Conservation (phyloP, 1,140 invertebrate genomes). For the Cyrtorhinus lividipennis region DNA sequence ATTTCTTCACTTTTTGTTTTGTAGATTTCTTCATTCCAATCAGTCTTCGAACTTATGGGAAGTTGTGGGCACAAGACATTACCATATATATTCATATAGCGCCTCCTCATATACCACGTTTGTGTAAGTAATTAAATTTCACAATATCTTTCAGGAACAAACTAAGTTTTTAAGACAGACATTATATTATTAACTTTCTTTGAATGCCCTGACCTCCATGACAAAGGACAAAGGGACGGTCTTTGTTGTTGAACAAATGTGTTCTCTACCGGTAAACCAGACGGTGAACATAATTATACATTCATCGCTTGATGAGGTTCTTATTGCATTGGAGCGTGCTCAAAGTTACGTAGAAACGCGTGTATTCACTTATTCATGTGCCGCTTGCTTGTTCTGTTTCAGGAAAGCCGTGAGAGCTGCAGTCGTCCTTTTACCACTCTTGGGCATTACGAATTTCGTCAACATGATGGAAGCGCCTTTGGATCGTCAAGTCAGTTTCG, state of each 20-base stretch:
- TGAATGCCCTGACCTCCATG: too few relatives aligned
- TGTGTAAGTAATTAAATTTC: neutral
- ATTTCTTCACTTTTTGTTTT: neutral
- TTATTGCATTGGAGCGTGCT: too few relatives aligned
- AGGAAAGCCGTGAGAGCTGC: conserved; percentile 69
- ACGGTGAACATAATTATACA: too few relatives aligned
- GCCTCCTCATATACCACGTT: neutral
- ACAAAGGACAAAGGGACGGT: too few relatives aligned
- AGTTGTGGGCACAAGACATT: neutral
- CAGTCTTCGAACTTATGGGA: neutral
- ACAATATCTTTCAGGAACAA: too few relatives aligned
- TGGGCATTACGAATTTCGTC: conserved; percentile 64
- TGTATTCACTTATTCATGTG: neutral
- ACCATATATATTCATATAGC: neutral
- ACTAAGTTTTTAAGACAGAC: too few relatives aligned
- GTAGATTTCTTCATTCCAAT: neutral
- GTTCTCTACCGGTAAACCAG: too few relatives aligned
- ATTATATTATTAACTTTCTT: too few relatives aligned
- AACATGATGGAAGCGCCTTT: conserved; percentile 53
- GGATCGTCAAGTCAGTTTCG: conserved; percentile 30
- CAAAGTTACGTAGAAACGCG: too few relatives aligned
- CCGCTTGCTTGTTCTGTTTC: too few relatives aligned
- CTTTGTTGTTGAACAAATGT: too few relatives aligned
- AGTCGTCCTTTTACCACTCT: conserved; percentile 60
- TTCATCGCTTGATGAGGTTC: too few relatives aligned